A percentile compares a stretch with the other conserved stretches of the same genome.
These are phyloP conservation scores for Octomys mimax DNA, from an alignment of 2,797 vertebrate species.

Conservation along the genomic window DNA sequence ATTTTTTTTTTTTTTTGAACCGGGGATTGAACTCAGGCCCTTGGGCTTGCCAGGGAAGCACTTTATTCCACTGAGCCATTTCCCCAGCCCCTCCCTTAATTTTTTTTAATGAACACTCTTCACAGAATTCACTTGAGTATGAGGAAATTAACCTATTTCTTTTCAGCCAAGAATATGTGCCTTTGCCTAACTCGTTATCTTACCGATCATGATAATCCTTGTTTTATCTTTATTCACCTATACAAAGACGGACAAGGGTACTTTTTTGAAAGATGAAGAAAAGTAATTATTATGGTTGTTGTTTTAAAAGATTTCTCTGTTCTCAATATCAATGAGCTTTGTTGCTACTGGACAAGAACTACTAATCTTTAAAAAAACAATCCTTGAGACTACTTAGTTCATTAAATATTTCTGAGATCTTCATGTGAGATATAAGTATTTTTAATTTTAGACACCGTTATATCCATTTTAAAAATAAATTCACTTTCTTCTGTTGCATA, in stretches of 20 bases:
- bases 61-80: no score
- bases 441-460: not conserved
- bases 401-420: not conserved
- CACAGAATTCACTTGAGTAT: not conserved
- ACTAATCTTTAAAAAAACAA: not conserved
- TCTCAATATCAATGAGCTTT: conserved; percentile 11
- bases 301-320: not conserved
- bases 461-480: conserved; percentile 29
- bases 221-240: not conserved
- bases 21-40: no score
- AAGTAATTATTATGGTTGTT: not conserved
- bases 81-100: no score
- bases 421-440: not conserved
- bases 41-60: no score
- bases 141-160: not conserved
- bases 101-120: not conserved
- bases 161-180: not conserved
- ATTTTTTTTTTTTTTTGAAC: no score
- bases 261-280: not conserved
- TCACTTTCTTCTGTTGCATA: conserved; percentile 62
- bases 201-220: not conserved
- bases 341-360: not conserved
- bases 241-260: not conserved
- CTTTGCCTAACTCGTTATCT: not conserved
- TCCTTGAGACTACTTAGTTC: not conserved